Base-by-base conservation (phyloP, 2,797 vertebrate species). In the Lutjanus argentimaculatus region DNA sequence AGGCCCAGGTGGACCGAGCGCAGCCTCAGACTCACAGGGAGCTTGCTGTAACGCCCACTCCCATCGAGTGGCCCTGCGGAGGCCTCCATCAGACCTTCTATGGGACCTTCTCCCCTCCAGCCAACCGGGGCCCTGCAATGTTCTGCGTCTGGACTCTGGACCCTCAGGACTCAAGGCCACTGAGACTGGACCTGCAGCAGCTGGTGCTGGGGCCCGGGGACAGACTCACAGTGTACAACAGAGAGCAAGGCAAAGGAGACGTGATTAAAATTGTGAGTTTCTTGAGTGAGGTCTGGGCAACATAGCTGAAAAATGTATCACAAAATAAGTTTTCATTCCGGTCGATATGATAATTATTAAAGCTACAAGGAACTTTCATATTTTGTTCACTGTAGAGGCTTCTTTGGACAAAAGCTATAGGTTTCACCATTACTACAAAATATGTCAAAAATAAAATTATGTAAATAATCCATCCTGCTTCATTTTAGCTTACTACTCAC, bases 61-160 rank as follows among this genome's bases (percentile, higher is more conserved):
- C 93, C 7, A 70, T 93, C 2, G 86, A 93, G 70, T 95, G 95
- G 77, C 91, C 94, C 9, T 98, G 97, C 22, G 97, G 97, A 36
- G 94, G 95, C 4, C 93, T 96, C 56, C 89, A 97, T 25, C 94
- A 95, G 78, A 95, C 94, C 22, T 98, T 98, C 90, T 98, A 97
- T 3, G 97, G 97, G 10, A 96, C 97, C 25, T 97, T 98, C 65
- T 95, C 94, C 16, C 95, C 97, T 10, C 96, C 97, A 0, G 75
- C 92, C 4, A 92, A 85, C n/a, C 87, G 62, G 0, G 90, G 92
- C 6, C 61, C 77, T 2, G 84, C 86, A n/a, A 52, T 86, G 69
- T 69, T 59, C 62, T 98, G 97, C 74, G 89, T 96, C 40, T 98
- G 97, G 97, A 94, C 95, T 14, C 88, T 98, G 79, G 96, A 98